Percentiles rank a stretch among this genome's conserved stretches.
phyloP scores from a whole-genome alignment of 1,140 invertebrate genomes.

The Orchestia grillus region DNA sequence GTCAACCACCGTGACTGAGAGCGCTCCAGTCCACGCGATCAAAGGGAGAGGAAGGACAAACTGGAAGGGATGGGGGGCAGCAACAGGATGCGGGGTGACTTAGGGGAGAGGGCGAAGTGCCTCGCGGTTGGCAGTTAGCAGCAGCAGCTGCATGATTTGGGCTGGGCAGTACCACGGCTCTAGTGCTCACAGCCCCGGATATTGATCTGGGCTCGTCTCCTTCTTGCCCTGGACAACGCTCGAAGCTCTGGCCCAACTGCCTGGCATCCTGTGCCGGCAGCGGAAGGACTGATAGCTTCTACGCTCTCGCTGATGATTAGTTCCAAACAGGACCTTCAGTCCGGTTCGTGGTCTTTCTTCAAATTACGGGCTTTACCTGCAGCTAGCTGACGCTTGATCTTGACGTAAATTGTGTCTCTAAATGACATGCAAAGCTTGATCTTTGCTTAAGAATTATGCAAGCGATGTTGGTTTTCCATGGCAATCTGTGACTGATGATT shows the following conservation, averaged over 20 bases:
- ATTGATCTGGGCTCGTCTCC: slow-evolving; percentile 26
- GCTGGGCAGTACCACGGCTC: slow-evolving; percentile 40
- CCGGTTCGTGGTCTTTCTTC: background rate
- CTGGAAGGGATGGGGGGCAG: background rate
- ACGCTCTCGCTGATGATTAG: background rate
- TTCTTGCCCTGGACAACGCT: slow-evolving; percentile 32
- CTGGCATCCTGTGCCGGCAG: slow-evolving; percentile 49
- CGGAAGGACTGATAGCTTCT: slow-evolving; percentile 46
- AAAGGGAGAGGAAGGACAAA: slow-evolving; percentile 53
- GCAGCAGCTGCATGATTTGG: slow-evolving; percentile 49
- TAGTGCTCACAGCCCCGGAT: slow-evolving; percentile 23
- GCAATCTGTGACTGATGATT: background rate
- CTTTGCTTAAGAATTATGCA: background rate
- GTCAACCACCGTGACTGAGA: slow-evolving; percentile 49
- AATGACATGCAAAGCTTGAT: background rate
- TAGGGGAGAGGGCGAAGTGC: slow-evolving; percentile 35
- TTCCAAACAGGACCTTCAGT: background rate
- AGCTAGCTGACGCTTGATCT: background rate
- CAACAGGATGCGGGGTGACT: slow-evolving; percentile 29
- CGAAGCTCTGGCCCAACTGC: slow-evolving; percentile 30
- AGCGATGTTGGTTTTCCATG: background rate
- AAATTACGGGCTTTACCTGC: background rate
- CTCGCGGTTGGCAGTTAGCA: slow-evolving; percentile 39
- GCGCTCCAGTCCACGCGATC: slow-evolving; percentile 53
- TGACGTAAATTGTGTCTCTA: background rate